These are phyloP conservation scores for Ctenosaura bakeri DNA, from an alignment of 2,797 vertebrate genomes.

Conservation along the genomic window DNA sequence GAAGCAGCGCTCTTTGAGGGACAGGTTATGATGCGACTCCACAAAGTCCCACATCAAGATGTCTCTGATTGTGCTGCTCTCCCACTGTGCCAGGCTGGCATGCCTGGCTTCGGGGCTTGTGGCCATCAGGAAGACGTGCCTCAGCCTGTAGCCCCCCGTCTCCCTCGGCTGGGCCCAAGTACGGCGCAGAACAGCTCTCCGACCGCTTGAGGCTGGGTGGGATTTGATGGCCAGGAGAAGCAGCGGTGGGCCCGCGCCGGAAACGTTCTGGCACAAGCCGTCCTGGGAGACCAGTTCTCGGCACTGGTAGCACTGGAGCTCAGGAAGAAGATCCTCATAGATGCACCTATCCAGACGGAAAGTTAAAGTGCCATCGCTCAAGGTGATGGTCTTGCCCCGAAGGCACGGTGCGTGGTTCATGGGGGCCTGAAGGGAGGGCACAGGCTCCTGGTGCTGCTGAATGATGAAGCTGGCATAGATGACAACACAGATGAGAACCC, in stretches of 20 bases:
- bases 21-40: slow-evolving; percentile 24
- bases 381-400: not conserved
- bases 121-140: not conserved
- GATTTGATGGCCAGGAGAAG: slow-evolving; percentile 52
- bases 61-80: not conserved
- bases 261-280: not conserved
- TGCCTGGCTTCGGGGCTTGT: rapidly evolving
- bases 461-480: not conserved
- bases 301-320: slow-evolving; percentile 69
- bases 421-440: not conserved
- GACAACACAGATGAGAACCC: rapidly evolving
- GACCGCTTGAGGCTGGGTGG: not conserved
- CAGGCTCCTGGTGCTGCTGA: not conserved
- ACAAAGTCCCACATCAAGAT: slow-evolving; percentile 13
- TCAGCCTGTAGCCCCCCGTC: slow-evolving; percentile 9
- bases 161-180: slow-evolving; percentile 28
- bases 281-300: slow-evolving; percentile 54
- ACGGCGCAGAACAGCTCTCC: slow-evolving; percentile 7
- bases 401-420: rapidly evolving
- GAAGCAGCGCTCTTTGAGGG: slow-evolving; percentile 30
- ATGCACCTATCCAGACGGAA: not conserved
- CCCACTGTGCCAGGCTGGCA: not conserved
- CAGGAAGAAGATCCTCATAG: slow-evolving; percentile 5
- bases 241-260: slow-evolving; percentile 64
- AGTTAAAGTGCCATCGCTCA: not conserved